Conservation (phyloP, 2,797 vertebrate genomes). For the Eptatretus atami region DNA sequence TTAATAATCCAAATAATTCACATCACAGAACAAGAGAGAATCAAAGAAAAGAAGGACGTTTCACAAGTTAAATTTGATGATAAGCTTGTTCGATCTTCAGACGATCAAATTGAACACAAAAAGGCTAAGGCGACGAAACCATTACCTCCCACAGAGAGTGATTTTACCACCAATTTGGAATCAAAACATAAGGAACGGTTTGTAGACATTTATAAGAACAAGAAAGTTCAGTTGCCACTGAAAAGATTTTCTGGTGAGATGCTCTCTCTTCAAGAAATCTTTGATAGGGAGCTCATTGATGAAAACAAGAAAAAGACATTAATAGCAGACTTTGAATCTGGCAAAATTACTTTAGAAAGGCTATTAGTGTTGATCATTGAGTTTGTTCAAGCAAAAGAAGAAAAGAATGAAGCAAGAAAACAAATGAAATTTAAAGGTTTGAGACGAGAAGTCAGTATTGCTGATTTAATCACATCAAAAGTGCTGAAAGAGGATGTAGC, state of each 20-base stretch:
- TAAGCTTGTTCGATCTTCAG: too few relatives aligned
- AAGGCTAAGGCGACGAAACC: too few relatives aligned
- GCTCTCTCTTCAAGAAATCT: constrained; percentile 5
- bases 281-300: neutral
- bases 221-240: neutral
- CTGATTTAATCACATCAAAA: constrained; percentile 11
- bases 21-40: neutral
- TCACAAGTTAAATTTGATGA: too few relatives aligned
- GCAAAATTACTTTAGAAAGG: constrained; percentile 4
- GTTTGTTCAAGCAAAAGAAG: constrained; percentile 3
- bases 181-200: too few relatives aligned
- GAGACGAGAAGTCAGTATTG: constrained; percentile 13
- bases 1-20: constrained; percentile 4
- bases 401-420: neutral
- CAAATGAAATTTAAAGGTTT: constrained; percentile 15
- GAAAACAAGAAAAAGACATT: neutral
- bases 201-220: too few relatives aligned
- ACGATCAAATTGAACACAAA: too few relatives aligned
- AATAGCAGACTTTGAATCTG: constrained; percentile 3
- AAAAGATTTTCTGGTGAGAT: neutral
- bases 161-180: too few relatives aligned
- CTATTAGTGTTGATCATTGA: neutral
- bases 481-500: constrained; percentile 13
- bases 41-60: too few relatives aligned
- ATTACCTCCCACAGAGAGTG: too few relatives aligned